These are phyloP conservation scores for Gobiocypris rarus DNA, from an alignment of 2,113 vertebrate genomes.

Conservation along the genomic window DNA sequence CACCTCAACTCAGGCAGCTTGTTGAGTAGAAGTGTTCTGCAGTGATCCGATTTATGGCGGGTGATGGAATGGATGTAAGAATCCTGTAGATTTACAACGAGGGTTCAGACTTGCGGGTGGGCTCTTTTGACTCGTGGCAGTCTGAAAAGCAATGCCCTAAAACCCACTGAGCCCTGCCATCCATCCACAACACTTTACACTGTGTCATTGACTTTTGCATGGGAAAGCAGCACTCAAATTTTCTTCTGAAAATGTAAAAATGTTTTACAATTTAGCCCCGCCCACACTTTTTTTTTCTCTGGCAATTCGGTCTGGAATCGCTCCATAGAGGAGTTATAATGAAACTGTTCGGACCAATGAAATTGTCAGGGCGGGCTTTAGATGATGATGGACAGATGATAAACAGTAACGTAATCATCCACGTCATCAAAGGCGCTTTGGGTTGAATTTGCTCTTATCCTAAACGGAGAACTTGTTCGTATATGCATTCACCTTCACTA, in stretches of 20 bases:
- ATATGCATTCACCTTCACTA: no score
- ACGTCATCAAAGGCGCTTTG: no score
- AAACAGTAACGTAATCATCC: no score
- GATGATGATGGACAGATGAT: no score
- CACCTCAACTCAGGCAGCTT: constrained; percentile 1
- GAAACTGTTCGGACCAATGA: no score
- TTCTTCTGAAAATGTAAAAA: not conserved
- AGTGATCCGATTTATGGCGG: not conserved
- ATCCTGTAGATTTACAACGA: not conserved
- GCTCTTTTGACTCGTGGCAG: not conserved
- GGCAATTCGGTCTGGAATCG: no score
- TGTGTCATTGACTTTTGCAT: not conserved
- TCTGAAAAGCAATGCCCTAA: not conserved
- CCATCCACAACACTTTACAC: not conserved
- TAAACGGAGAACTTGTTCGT: no score
- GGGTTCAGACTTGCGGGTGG: not conserved
- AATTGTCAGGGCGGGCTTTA: no score
- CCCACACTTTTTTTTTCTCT: no score
- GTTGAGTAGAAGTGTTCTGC: not conserved
- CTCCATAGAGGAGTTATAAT: no score
- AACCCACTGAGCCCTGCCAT: not conserved
- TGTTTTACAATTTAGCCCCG: not conserved
- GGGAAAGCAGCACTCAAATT: not conserved
- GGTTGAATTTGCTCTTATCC: no score
- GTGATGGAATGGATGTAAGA: not conserved